Evolutionary conservation across 2,113 vertebrate species (phyloP), one percentile per base, ranked within the genome.

Genomic region (Chinchilla lanigera): DNA sequence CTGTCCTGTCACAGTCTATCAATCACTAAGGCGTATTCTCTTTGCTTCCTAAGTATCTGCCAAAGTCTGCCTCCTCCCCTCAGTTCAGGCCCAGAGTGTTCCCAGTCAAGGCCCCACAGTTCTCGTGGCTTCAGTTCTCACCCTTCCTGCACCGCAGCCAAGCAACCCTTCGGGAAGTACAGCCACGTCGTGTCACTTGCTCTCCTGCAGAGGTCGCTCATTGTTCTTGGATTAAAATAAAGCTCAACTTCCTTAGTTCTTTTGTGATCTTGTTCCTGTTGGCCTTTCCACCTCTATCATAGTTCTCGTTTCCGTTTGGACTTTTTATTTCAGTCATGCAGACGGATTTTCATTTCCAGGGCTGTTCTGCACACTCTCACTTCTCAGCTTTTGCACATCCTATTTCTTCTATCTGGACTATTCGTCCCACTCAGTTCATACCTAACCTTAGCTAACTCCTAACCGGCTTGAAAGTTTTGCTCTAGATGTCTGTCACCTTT

Each of bases 401-500:
- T 89, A 4, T 52, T 90, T 83, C 77, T 52, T 93, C 38, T 67
- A 41, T 96, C 50, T 82, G 33, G 38, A 73, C 16, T 26, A 63
- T 5, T 93, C 41, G 67, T 67, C 38, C 47, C 50, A 75, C 8
- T 67, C 33, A 65, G 82, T 65, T 30, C 28, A 88, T 28, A 75
- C n/a, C 44, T 86, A 58, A 26, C 61, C 44, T 61, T 89, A 8
- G 14, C 28, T 50, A 87, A 90, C 35, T 90, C 61, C 28, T 67
- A 83, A 86, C 69, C 9, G 73, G 67, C 44, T 52, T 73, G 1
- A 14, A 88, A 17, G 35, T 90, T 94, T 90, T 85, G 67, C 50
- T 41, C 54, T 89, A 67, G 28, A 83, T 87, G 41, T 38, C 52
- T 87, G 41, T 38, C 52, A 71, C 44, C 95, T 97, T 33, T 86